Evolutionary conservation across 2,113 vertebrate species (phyloP), one percentile per base, ranked within the genome.

Genomic region (Alethe castanea): DNA sequence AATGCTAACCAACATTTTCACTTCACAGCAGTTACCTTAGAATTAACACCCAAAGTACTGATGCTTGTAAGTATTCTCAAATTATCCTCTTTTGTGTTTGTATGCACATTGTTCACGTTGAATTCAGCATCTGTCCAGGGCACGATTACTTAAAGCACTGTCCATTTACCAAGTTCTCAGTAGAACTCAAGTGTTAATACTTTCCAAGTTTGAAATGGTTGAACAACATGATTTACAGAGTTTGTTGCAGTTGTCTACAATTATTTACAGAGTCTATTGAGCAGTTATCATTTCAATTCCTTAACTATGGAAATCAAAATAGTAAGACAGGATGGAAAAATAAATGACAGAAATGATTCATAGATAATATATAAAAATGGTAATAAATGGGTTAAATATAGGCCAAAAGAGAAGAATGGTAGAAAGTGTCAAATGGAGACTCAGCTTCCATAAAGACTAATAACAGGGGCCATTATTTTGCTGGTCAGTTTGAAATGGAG

Each of bases 301-400:
- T 47, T 38, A 67, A 54, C 66, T 86, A 19, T 72, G 81, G 57
- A 81, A 96, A 77, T 80, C 18, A 69, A 93, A 95, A 90, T 47
- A 96, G 12, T 45, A 94, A 94, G 73, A 89, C 45, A 90, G 64
- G 8, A 22, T 77, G 29, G 70, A 91, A 92, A 85, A 90, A 72
- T 89, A 92, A 96, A 86, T 91, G 6, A 89, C 61, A 84, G 91
- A 91, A 79, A 22, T 9, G 0, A 64, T 48, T 35, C 13, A 40
- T 24, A 62, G 29, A 40, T 47, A 23, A 48, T 93, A 70, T 4
- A 25, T 50, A 84, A 92, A 94, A 97, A 71, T 96, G 6, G 24
- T 53, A 95, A 93, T 88, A 91, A 35, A 53, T 91, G 40, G 84
- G 57, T 96, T 96, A 93, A 90, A 93, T 38, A 69, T 19, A 94